Evolutionary conservation across 1,140 invertebrate genomes (phyloP).

Genomic region (Oedothorax gibbosus): DNA sequence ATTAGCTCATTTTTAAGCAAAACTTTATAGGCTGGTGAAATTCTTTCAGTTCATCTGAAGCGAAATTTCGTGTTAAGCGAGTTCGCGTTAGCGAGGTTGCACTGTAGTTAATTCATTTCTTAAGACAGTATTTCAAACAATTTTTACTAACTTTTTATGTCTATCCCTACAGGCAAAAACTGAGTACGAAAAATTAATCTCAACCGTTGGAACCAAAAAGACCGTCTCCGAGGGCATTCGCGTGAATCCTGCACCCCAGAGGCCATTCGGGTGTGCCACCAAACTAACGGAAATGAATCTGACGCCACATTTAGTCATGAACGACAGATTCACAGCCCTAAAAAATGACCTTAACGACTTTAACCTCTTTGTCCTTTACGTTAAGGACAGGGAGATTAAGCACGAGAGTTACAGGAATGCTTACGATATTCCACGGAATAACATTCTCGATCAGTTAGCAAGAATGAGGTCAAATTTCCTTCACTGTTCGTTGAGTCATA

Average conservation of each 20-base stretch:
- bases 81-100: no score
- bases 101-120: no score
- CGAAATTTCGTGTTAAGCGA: no score
- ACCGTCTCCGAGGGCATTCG: constrained; percentile 77
- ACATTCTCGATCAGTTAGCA: constrained; percentile 91
- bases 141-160: constrained; percentile 24
- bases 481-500: constrained; percentile 79
- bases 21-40: no score
- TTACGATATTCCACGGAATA: constrained; percentile 91
- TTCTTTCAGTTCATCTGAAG: no score
- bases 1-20: no score
- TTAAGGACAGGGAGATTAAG: constrained; percentile 73
- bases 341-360: constrained; percentile 89
- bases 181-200: constrained; percentile 88
- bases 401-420: constrained; percentile 91
- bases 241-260: constrained; percentile 70
- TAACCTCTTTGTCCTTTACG: constrained; percentile 81
- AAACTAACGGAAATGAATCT: constrained; percentile 74
- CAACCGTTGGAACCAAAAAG: constrained; percentile 75
- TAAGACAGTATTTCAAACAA: not conserved
- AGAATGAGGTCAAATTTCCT: constrained; percentile 96
- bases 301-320: constrained; percentile 78
- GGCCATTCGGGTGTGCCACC: constrained; percentile 45
- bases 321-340: constrained; percentile 83
- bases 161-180: constrained; percentile 81